Conservation (phyloP, 2,797 vertebrate genomes). For the Phrynocephalus forsythii region DNA sequence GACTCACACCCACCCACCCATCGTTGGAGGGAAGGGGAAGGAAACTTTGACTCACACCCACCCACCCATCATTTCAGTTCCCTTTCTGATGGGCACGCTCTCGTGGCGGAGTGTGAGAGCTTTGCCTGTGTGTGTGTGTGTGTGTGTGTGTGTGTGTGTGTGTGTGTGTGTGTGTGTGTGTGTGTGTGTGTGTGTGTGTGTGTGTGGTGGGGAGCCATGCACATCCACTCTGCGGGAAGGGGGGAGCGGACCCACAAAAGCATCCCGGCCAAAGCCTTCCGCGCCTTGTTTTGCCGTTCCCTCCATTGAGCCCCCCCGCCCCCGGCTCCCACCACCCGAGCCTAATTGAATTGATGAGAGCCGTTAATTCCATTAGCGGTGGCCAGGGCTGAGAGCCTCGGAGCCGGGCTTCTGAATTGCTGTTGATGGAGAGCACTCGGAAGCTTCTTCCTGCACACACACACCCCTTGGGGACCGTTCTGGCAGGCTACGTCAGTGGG, state of each 20-base stretch:
- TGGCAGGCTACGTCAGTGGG: neutral
- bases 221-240: neutral
- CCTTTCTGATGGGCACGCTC: neutral
- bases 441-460: neutral
- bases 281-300: neutral
- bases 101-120: no score
- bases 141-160: no score
- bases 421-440: neutral
- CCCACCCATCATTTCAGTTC: neutral
- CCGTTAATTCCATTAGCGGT: constrained; percentile 36
- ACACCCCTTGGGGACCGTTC: rapidly evolving
- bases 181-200: no score
- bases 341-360: constrained; percentile 58
- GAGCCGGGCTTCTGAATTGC: neutral
- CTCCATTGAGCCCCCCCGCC: no score
- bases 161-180: no score
- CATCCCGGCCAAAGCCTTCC: neutral
- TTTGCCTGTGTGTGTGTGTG: no score
- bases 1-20: no score
- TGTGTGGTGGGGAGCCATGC: no score
- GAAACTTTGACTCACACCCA: no score
- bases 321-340: neutral
- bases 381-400: neutral
- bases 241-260: no score
- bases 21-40: neutral